phyloP scores from a whole-genome alignment of 1,140 invertebrate species.

The Venturia canescens region DNA sequence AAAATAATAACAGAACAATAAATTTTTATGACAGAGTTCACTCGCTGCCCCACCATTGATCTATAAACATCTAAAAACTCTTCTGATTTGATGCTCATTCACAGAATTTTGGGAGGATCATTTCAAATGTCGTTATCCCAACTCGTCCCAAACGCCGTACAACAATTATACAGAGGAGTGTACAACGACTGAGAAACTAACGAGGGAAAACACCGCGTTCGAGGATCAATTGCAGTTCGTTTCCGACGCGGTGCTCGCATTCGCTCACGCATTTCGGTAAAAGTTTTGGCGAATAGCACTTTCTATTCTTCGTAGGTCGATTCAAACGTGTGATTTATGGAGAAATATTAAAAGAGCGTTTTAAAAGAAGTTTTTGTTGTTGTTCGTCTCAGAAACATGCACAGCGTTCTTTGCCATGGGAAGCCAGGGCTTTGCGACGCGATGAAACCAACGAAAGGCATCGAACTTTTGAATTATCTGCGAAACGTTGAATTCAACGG shows the following conservation, averaged over 20 bases:
- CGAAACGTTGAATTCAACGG: conserved; percentile 90
- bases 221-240: conserved; percentile 95
- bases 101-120: conserved; percentile 96
- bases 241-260: conserved; percentile 94
- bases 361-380: conserved; percentile 19
- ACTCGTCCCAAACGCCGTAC: conserved; percentile 87
- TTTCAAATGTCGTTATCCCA: conserved; percentile 90
- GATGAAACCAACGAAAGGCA: conserved; percentile 93
- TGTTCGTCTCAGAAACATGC: conserved; percentile 85
- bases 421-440: conserved; percentile 86
- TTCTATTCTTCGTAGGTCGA: background rate
- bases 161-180: conserved; percentile 86
- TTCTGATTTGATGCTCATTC: conserved; percentile 54
- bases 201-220: conserved; percentile 86
- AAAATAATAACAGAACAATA: too few relatives aligned
- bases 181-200: conserved; percentile 84
- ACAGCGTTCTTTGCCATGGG: conserved; percentile 85
- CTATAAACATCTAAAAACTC: too few relatives aligned
- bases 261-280: conserved; percentile 91
- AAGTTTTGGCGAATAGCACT: conserved; percentile 30
- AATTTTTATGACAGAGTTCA: too few relatives aligned
- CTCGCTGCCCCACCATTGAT: too few relatives aligned
- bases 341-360: too few relatives aligned
- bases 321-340: background rate
- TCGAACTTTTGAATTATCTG: conserved; percentile 88